Percentiles rank a stretch among this genome's conserved stretches.
phyloP scores from a whole-genome alignment of 2,888 invertebrate genomes.

The Thera britannica region DNA sequence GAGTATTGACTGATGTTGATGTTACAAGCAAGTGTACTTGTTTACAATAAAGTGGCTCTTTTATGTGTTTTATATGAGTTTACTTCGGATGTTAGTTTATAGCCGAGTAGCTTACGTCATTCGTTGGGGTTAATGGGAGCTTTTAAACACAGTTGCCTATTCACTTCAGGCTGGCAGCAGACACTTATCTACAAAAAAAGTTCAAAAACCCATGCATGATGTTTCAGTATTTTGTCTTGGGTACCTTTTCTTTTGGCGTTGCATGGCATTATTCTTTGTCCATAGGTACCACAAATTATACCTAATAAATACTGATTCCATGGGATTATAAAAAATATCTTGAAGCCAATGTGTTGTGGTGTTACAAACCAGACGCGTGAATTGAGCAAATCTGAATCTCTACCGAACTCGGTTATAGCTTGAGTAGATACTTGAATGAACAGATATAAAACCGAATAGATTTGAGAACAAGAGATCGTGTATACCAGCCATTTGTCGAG shows the following conservation, averaged over 20 bases:
- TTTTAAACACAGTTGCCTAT: conserved; percentile 39
- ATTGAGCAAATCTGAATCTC: conserved; percentile 52
- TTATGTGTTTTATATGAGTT: conserved; percentile 82
- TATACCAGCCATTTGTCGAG: conserved; percentile 12
- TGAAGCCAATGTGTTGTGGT: conserved; percentile 32
- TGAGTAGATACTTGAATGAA: conserved; percentile 49
- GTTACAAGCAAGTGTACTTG: conserved; percentile 77
- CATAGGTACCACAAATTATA: background rate
- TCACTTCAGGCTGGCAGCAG: conserved; percentile 6
- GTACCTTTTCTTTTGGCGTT: too few relatives aligned
- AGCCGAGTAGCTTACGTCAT: conserved; percentile 68
- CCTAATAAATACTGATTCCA: background rate
- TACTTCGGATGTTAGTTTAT: conserved; percentile 75
- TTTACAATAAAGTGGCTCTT: conserved; percentile 79
- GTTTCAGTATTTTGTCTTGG: too few relatives aligned
- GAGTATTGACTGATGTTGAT: conserved; percentile 74
- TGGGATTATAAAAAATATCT: background rate
- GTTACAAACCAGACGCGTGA: conserved; percentile 40
- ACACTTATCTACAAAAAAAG: background rate
- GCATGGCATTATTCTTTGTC: background rate
- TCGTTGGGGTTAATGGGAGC: conserved; percentile 49
- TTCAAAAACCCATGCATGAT: background rate
- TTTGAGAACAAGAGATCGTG: conserved; percentile 53
- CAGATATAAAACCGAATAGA: conserved; percentile 56
- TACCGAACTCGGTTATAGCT: conserved; percentile 58